Percentiles rank a stretch among this genome's conserved stretches.
These are phyloP conservation scores for Crenichthys baileyi DNA, from an alignment of 2,797 vertebrate species.

Conservation along the genomic window DNA sequence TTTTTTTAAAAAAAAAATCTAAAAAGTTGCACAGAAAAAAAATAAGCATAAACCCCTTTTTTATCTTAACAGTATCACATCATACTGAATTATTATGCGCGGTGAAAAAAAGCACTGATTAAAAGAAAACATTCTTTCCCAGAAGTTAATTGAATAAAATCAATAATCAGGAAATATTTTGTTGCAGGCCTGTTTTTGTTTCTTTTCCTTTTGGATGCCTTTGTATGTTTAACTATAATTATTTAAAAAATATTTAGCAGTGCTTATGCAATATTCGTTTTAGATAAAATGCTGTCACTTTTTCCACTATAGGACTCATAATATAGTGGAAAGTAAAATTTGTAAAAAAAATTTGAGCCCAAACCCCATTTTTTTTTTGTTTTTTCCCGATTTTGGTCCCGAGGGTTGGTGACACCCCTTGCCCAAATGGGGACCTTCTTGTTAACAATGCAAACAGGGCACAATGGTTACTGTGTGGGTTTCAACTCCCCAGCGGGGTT, in stretches of 20 bases:
- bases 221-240: not conserved
- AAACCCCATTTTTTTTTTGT: too few species aligned
- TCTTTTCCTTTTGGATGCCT: not conserved
- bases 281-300: not conserved
- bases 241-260: not conserved
- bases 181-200: not conserved
- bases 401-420: slow-evolving; percentile 46
- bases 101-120: not conserved
- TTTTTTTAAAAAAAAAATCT: not conserved
- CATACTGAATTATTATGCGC: not conserved
- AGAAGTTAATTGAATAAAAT: not conserved
- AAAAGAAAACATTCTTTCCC: not conserved
- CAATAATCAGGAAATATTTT: not conserved
- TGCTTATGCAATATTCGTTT: not conserved
- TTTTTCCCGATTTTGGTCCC: too few species aligned
- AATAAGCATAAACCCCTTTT: not conserved
- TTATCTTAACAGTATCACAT: not conserved
- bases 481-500: slow-evolving; percentile 55
- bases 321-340: not conserved
- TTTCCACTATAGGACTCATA: not conserved
- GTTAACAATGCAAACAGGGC: slow-evolving; percentile 45
- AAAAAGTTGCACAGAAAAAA: not conserved
- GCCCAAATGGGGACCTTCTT: slow-evolving; percentile 54
- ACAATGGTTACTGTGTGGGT: slow-evolving; percentile 41
- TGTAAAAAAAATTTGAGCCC: too few species aligned